Percentiles rank a stretch among this genome's conserved stretches.
Conservation (phyloP, 2,113 vertebrate genomes). For the Thermophis baileyi region DNA sequence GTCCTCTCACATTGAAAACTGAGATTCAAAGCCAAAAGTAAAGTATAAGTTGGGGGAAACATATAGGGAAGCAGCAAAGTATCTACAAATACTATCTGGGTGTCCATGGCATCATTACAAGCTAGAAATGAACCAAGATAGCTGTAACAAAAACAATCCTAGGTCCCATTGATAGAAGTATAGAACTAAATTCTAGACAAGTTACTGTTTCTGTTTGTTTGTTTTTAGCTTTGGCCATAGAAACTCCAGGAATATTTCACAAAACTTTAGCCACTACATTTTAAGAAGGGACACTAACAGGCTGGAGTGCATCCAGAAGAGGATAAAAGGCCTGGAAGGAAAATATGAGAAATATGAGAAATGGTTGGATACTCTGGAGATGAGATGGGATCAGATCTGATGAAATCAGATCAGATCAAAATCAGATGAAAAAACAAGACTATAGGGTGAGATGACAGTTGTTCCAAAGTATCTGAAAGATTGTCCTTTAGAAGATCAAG, state of each 20-base stretch:
- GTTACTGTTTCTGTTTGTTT: background rate
- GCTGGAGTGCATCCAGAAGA: background rate
- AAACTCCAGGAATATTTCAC: background rate
- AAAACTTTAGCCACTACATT: background rate
- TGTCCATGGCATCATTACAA: background rate
- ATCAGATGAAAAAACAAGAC: background rate
- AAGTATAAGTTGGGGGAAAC: background rate
- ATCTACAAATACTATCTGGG: background rate
- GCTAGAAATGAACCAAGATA: background rate
- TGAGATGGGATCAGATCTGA: background rate
- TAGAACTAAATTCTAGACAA: background rate
- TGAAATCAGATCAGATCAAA: background rate
- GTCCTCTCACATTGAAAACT: background rate
- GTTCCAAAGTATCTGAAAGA: background rate
- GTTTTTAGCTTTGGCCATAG: background rate
- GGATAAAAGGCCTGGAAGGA: background rate
- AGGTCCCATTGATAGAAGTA: background rate
- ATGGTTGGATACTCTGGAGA: background rate
- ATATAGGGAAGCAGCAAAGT: too few species aligned
- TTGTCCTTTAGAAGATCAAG: background rate
- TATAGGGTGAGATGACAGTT: background rate
- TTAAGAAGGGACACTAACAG: background rate
- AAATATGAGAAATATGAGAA: background rate
- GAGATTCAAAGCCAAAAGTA: background rate
- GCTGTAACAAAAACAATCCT: background rate